Evolutionary conservation across 1,140 invertebrate species (phyloP), one percentile per base, ranked within the genome.

Genomic region (Pomacea maculata): DNA sequence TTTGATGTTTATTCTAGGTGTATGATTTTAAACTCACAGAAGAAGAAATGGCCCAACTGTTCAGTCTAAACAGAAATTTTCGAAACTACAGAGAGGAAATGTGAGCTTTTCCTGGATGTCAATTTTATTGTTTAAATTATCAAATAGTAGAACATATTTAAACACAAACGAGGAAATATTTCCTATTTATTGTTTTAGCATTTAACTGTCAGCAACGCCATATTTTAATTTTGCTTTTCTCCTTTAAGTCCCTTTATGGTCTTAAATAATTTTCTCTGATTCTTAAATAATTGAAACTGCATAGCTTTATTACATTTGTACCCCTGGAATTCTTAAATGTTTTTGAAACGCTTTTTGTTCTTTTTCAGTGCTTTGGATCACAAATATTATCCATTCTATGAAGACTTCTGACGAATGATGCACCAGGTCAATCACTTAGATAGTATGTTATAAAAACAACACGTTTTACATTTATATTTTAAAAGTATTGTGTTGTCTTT

Each of bases 11-110:
- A 61, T 14, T 70, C 14, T 72, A 88, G 82, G 80, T 90, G 9
- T 88, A 92, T 93, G 86, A 87, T 75, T 87, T 87, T 75, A 72
- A 77, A 21, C 70, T 88, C 45, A 79, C 71, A 45, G 73, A 82
- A 14, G 84, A 85, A 14, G 87, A 88, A 29, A 83, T 87, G 75
- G 55, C 77, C 25, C 63, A 78, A 52, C 78, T 86, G 7, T 73
- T 57, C 21, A 54, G 25, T 14, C 61, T 86, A 12, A 83, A 86
- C 75, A 83, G 77, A 71, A 80, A 82, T 54, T 73, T 79, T 61
- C 80, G 84, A 78, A 71, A 74, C 61, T 86, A 85, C 79, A n/a
- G 25, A 74, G 85, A 86, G 61, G 55, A 79, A 61, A 81, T 83
- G 85, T 86, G 71, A 83, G 84, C 57, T 63, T 74, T 1, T n/a